phyloP scores from a whole-genome alignment of 2,888 invertebrate species.

The Caenorhabditis virilis region DNA sequence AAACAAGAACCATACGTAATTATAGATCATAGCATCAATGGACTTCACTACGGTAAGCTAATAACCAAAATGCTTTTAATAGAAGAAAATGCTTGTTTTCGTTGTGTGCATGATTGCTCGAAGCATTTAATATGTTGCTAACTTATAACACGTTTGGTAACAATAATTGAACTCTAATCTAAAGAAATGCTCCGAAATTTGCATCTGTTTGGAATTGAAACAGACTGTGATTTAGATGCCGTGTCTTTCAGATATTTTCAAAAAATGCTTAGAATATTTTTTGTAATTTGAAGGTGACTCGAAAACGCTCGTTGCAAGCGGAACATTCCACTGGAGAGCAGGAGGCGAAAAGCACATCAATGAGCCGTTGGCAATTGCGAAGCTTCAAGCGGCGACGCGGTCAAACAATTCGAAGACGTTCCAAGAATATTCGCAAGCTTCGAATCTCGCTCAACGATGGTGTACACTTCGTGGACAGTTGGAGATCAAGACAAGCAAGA shows the following conservation, averaged over 20 bases:
- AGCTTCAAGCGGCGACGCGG: slow-evolving; percentile 83
- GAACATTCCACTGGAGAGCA: slow-evolving; percentile 89
- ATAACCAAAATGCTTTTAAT: too few relatives aligned
- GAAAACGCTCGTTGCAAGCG: slow-evolving; percentile 83
- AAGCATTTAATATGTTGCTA: too few relatives aligned
- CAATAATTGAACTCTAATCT: too few relatives aligned
- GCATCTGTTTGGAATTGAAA: too few relatives aligned
- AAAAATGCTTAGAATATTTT: background rate
- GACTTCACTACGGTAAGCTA: slow-evolving; percentile 29
- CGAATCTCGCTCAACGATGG: slow-evolving; percentile 79
- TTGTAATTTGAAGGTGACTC: slow-evolving; percentile 74
- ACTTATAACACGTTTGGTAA: too few relatives aligned
- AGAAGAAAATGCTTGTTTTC: too few relatives aligned
- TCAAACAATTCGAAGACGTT: slow-evolving; percentile 83
- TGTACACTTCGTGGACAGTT: slow-evolving; percentile 80
- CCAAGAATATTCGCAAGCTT: slow-evolving; percentile 83
- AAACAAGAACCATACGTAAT: too few relatives aligned
- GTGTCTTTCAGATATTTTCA: too few relatives aligned
- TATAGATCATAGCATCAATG: too few relatives aligned
- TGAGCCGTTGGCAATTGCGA: slow-evolving; percentile 85
- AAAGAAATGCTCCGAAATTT: too few relatives aligned
- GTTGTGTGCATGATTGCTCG: too few relatives aligned
- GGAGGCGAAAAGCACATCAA: slow-evolving; percentile 94
- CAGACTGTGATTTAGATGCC: too few relatives aligned
- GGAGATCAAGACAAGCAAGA: slow-evolving; percentile 79